Evolutionary conservation across 2,113 vertebrate genomes (phyloP).

Genomic region (Suricata suricatta): DNA sequence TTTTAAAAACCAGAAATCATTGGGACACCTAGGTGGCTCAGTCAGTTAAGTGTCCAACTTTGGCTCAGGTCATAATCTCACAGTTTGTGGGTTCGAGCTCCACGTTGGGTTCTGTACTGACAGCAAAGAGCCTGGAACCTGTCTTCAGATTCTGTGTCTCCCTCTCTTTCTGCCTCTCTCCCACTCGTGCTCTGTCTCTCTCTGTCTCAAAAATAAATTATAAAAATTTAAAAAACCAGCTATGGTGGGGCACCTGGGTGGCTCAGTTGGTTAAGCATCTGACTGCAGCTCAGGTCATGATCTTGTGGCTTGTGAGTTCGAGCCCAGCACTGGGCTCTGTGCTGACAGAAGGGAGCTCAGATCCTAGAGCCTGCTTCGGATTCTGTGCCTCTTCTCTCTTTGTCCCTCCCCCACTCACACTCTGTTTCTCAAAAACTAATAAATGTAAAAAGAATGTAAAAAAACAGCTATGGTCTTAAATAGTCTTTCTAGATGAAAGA

Average conservation of each 20-base stretch:
- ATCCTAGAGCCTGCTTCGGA: too few relatives aligned
- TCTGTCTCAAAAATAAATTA: background rate
- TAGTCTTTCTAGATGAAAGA: background rate
- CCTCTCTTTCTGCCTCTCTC: background rate
- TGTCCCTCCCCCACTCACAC: background rate
- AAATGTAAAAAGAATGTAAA: background rate
- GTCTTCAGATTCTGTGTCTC: background rate
- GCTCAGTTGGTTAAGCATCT: background rate
- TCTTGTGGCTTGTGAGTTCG: background rate
- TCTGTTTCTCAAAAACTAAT: background rate
- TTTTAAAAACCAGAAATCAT: background rate
- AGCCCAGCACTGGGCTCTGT: background rate
- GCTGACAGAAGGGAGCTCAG: background rate
- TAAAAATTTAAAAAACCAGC: background rate
- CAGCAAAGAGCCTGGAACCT: background rate
- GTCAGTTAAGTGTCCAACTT: background rate
- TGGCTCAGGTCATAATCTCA: background rate
- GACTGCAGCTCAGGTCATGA: background rate
- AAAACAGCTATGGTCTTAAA: background rate
- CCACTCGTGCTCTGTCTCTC: background rate
- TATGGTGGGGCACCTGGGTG: background rate
- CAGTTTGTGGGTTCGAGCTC: background rate
- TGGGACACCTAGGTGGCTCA: background rate
- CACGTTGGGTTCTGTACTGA: background rate
- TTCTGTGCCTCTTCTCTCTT: background rate